Evolutionary conservation across 2,113 vertebrate genomes (phyloP).

Genomic region (Echinops telfairi): DNA sequence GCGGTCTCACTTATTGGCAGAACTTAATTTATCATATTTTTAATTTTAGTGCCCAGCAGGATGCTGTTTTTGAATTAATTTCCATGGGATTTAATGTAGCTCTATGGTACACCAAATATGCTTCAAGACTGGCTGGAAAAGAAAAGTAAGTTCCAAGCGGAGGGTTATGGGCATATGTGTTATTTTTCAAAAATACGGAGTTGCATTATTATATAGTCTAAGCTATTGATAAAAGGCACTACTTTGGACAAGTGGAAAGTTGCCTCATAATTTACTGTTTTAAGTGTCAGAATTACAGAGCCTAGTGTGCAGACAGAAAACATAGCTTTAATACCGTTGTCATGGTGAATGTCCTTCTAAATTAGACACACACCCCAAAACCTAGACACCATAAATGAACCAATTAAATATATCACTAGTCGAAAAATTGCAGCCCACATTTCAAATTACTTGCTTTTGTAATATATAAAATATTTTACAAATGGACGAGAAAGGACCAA

Average conservation of each 20-base stretch:
- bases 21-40: slow-evolving; percentile 38
- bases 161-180: neutral
- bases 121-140: slow-evolving; percentile 96
- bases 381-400: neutral
- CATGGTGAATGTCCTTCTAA: slow-evolving; percentile 5
- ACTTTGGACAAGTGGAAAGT: neutral
- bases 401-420: neutral
- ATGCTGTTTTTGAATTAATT: slow-evolving; percentile 96
- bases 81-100: slow-evolving; percentile 98
- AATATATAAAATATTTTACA: neutral
- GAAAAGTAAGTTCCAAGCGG: slow-evolving; percentile 93
- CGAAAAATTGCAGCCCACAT: neutral
- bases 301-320: neutral
- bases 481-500: neutral
- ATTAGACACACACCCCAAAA: neutral
- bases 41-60: slow-evolving; percentile 94
- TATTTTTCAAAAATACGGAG: neutral
- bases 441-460: slow-evolving; percentile 19
- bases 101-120: slow-evolving; percentile 98
- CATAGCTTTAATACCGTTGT: neutral
- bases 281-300: neutral
- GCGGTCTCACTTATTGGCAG: neutral
- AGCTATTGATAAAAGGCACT: slow-evolving; percentile 3
- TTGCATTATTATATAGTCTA: slow-evolving; percentile 5
- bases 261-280: neutral